Conservation (phyloP, 2,797 vertebrate species). For the Tenualosa ilisha region DNA sequence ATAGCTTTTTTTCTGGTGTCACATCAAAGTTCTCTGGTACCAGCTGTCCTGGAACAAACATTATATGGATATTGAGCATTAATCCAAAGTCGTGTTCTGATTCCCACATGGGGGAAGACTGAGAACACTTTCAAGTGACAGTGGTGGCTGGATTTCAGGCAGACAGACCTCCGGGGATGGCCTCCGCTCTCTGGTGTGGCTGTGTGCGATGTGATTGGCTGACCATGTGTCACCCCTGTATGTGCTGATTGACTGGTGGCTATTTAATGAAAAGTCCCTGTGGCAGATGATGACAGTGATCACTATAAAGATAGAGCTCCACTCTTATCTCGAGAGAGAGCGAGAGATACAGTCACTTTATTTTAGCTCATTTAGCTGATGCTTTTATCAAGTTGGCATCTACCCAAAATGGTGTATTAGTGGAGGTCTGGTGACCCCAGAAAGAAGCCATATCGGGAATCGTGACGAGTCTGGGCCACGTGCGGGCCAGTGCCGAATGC, state of each 20-base stretch:
- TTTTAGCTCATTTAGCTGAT: not conserved
- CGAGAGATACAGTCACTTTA: not conserved
- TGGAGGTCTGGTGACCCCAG: not conserved
- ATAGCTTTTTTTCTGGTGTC: not conserved
- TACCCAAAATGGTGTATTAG: not conserved
- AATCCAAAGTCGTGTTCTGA: not conserved
- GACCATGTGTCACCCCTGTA: not conserved
- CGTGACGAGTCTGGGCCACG: not conserved
- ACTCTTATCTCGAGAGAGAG: not conserved
- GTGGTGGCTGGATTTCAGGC: not conserved
- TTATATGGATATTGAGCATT: not conserved
- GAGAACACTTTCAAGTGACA: not conserved
- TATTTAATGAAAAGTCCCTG: constrained; percentile 5
- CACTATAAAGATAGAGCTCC: not conserved
- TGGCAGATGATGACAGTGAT: not conserved
- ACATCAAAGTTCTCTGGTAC: not conserved
- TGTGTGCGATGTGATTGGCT: not conserved
- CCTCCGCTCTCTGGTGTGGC: not conserved
- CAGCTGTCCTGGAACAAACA: not conserved
- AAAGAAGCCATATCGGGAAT: not conserved
- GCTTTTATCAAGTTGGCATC: not conserved
- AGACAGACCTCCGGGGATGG: not conserved
- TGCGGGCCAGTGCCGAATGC: not conserved
- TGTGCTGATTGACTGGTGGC: not conserved
- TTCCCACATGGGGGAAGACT: not conserved